Percentiles rank a stretch among this genome's conserved stretches.
Conservation (phyloP, 2,113 vertebrate genomes). For the Prietella phreatophila region DNA sequence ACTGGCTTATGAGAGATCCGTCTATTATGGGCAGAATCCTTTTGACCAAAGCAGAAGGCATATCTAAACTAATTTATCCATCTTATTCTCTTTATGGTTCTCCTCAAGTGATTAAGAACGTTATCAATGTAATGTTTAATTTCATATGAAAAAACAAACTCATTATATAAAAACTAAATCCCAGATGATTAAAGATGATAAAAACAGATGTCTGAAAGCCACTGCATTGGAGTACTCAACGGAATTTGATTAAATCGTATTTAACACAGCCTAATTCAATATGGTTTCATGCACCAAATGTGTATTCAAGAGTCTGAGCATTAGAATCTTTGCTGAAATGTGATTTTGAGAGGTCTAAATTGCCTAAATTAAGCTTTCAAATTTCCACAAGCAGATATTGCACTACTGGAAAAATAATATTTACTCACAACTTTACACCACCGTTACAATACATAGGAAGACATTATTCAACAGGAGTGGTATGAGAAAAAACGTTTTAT, state of each 20-base stretch:
- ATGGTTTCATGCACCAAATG: not conserved
- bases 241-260: constrained; percentile 2
- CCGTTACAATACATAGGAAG: not conserved
- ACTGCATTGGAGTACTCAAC: not conserved
- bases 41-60: too few relatives aligned
- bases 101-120: not conserved
- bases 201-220: too few relatives aligned
- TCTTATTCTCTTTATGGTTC: not conserved
- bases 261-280: not conserved
- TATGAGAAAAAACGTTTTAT: not conserved
- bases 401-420: constrained; percentile 8
- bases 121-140: not conserved
- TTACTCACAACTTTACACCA: constrained; percentile 7
- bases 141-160: not conserved
- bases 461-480: not conserved
- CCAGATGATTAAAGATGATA: not conserved
- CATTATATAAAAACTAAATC: not conserved
- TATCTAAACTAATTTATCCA: not conserved
- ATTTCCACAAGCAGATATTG: not conserved
- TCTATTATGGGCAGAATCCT: too few relatives aligned
- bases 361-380: not conserved
- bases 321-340: not conserved
- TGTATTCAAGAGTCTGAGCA: not conserved
- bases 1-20: too few relatives aligned
- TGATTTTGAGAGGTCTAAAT: not conserved